Percentiles rank a stretch among this genome's conserved stretches.
phyloP scores from a whole-genome alignment of 1,140 invertebrate species.

The Ostrea edulis region DNA sequence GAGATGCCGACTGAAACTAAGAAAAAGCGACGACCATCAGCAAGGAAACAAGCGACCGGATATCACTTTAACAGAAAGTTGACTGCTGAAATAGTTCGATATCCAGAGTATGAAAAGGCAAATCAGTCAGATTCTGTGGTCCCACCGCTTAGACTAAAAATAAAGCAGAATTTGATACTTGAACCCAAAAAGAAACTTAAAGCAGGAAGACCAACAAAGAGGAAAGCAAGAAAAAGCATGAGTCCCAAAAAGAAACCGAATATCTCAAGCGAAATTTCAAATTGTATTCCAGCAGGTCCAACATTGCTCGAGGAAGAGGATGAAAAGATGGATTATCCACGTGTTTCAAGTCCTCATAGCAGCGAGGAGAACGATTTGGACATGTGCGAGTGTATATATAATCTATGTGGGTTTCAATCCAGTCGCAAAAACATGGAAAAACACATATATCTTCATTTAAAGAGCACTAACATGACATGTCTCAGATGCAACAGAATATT shows the following conservation, averaged over 20 bases:
- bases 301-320: neutral
- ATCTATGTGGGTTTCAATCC: constrained; percentile 62
- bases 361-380: neutral
- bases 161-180: constrained; percentile 59
- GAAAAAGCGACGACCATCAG: constrained; percentile 50
- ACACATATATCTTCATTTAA: constrained; percentile 68
- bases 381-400: constrained; percentile 55
- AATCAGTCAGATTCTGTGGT: constrained; percentile 53
- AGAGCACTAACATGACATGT: constrained; percentile 66
- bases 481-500: constrained; percentile 62
- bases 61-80: constrained; percentile 49
- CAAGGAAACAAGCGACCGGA: constrained; percentile 53
- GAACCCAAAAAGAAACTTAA: constrained; percentile 49
- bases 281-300: neutral
- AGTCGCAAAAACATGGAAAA: constrained; percentile 61
- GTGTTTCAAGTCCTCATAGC: neutral
- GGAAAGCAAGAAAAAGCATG: constrained; percentile 54
- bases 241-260: constrained; percentile 29
- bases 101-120: constrained; percentile 41
- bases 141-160: constrained; percentile 63
- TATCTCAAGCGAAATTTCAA: neutral
- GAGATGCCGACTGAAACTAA: neutral
- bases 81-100: constrained; percentile 56
- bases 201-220: constrained; percentile 39
- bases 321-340: neutral